These are phyloP conservation scores for Hirudo medicinalis DNA, from an alignment of 1,140 invertebrate genomes.

Conservation along the genomic window DNA sequence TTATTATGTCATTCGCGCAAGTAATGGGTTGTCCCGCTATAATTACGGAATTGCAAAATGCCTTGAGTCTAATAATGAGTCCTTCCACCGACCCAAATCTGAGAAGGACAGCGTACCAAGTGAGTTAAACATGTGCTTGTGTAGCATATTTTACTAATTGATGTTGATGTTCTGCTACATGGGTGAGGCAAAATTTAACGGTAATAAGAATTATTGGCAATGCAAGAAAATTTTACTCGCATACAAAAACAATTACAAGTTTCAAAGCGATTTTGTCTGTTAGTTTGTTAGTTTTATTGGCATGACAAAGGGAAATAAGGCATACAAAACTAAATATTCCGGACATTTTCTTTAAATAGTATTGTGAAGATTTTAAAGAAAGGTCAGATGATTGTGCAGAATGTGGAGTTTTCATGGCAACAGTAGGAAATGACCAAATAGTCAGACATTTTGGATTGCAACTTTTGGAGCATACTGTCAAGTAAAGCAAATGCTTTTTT, in stretches of 20 bases:
- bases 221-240: too few species aligned
- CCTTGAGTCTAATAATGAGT: conserved; percentile 10
- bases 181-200: too few species aligned
- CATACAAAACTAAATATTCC: too few species aligned
- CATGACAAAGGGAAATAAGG: too few species aligned
- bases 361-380: conserved; percentile 46
- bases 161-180: too few species aligned
- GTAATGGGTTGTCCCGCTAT: not conserved
- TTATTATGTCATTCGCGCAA: not conserved
- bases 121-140: not conserved
- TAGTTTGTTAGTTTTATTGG: too few species aligned
- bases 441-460: conserved; percentile 76
- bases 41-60: conserved; percentile 1
- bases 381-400: conserved; percentile 69
- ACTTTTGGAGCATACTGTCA: conserved; percentile 75
- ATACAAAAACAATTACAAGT: too few species aligned
- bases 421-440: conserved; percentile 55
- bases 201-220: too few species aligned
- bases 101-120: not conserved
- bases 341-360: conserved; percentile 24
- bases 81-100: not conserved
- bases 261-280: too few species aligned
- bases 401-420: conserved; percentile 63
- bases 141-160: too few species aligned
- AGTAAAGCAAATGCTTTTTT: conserved; percentile 50